These are phyloP conservation scores for Gibbula magus DNA, from an alignment of 2,888 invertebrate genomes.

Conservation along the genomic window DNA sequence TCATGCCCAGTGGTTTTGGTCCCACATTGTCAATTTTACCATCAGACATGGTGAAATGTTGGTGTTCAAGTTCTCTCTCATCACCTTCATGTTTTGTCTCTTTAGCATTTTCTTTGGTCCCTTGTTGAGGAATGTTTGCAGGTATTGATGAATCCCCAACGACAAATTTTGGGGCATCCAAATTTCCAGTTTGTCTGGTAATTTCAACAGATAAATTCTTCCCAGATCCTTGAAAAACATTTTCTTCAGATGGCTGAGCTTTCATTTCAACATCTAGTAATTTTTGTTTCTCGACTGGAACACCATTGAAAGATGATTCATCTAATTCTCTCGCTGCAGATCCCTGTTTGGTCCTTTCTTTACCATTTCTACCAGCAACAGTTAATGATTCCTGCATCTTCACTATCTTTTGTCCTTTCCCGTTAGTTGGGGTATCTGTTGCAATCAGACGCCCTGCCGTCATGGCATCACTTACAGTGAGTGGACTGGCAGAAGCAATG, in stretches of 20 bases:
- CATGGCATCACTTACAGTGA: slow-evolving; percentile 23
- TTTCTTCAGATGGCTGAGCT: no score
- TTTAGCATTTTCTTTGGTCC: slow-evolving; percentile 14
- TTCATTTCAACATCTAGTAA: no score
- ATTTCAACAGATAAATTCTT: no score
- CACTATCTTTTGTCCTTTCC: background rate
- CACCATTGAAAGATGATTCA: no score
- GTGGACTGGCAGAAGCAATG: slow-evolving; percentile 26
- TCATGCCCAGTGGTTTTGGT: background rate
- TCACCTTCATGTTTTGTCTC: background rate
- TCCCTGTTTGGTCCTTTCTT: no score
- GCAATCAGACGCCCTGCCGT: slow-evolving; percentile 2
- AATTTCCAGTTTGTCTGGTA: background rate
- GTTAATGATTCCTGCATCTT: background rate
- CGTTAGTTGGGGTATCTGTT: background rate
- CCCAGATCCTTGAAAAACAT: no score
- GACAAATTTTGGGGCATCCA: background rate
- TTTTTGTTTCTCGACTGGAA: no score
- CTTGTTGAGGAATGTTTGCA: slow-evolving; percentile 3
- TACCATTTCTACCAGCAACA: background rate
- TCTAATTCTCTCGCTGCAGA: no score
- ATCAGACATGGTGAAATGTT: background rate
- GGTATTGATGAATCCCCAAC: background rate
- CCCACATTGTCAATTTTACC: background rate
- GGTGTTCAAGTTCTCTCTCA: background rate